phyloP scores from a whole-genome alignment of 2,113 vertebrate genomes.

The Eublepharis macularius region DNA sequence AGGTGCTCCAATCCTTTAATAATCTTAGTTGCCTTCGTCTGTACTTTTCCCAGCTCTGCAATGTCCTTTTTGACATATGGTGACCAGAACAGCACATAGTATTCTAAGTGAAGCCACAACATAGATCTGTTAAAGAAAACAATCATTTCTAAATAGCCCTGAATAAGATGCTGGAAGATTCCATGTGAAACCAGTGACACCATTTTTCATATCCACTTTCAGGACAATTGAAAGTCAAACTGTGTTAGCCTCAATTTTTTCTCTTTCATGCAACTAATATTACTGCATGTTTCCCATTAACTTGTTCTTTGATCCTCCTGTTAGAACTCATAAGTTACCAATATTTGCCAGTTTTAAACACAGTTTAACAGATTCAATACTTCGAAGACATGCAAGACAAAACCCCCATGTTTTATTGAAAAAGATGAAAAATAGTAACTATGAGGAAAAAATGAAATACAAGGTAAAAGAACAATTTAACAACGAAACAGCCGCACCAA shows the following conservation, averaged over 20 bases:
- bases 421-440: neutral
- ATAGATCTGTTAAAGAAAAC: constrained; percentile 46
- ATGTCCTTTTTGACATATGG: too few relatives aligned
- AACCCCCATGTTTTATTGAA: neutral
- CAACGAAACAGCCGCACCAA: neutral
- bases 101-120: too few relatives aligned
- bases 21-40: too few relatives aligned
- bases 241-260: constrained; percentile 27
- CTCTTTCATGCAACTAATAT: neutral
- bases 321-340: neutral
- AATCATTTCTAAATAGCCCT: neutral
- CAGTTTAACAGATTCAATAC: neutral
- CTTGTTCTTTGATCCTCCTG: neutral
- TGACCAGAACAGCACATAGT: too few relatives aligned
- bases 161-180: constrained; percentile 39
- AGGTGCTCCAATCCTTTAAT: too few relatives aligned
- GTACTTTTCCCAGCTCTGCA: too few relatives aligned
- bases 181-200: constrained; percentile 27
- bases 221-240: constrained; percentile 43
- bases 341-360: neutral
- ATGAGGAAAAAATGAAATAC: neutral
- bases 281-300: neutral
- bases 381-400: neutral
- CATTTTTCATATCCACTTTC: constrained; percentile 37
- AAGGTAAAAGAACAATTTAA: neutral